Evolutionary conservation across 2,797 vertebrate genomes (phyloP), one percentile per base, ranked within the genome.

Genomic region (Rhynchonycteris naso): DNA sequence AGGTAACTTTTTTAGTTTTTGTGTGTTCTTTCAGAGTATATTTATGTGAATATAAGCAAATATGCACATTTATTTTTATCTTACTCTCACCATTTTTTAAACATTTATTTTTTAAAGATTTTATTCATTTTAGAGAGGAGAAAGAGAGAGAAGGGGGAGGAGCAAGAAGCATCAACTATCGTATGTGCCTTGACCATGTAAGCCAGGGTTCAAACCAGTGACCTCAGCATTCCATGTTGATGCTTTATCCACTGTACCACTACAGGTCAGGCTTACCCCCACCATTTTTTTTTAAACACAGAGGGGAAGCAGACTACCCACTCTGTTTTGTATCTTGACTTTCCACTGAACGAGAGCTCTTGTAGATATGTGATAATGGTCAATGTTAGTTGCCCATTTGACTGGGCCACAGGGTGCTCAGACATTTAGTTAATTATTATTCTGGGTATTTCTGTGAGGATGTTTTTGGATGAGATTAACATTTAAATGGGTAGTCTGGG

Each of bases 31-130:
- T 35, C 35, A 93, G 58, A 74, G 71, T n/a, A 26, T 80, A n/a
- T 91, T 65, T 79, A 58, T 76, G 19, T 74, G 68, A 87, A 66
- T 75, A 81, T 24, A 81, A 91, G n/a, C 59, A 91, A 90, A 74
- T 80, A 65, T 35, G 43, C 12, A 68, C 22, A 61, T 83, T 84
- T 91, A 69, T 69, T 84, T n/a, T n/a, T 88, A 33, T n/a, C 38
- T 38, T 74, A 22, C 13, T 8, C 33, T 18, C 28, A n/a, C 50
- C 22, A 28, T 56, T 47, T 47, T 88, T 74, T 47, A 61, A 86
- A 43, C 38, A 43, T 43, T 43, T 43, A 43, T 43, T 43, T 43
- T 43, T 43, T 43, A 43, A 43, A 43, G 38, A 43, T 43, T 43
- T 43, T 43, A 43, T 43, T 43, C 38, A 43, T 43, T 43, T 43